Conservation (phyloP, 2,797 vertebrate genomes). For the Simalia tracyae region DNA sequence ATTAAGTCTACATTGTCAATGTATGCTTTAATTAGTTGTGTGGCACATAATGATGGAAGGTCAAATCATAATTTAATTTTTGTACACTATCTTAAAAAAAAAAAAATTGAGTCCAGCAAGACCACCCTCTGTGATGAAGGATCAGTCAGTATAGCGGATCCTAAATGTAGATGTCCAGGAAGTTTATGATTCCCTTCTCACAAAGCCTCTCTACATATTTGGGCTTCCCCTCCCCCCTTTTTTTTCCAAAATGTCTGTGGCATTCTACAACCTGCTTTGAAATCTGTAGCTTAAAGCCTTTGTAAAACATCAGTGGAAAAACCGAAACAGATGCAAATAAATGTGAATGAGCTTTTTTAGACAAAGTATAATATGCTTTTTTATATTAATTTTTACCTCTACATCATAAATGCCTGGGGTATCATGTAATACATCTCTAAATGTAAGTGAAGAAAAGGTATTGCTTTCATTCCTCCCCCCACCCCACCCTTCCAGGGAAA, state of each 20-base stretch:
- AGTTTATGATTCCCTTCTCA: conserved; percentile 69
- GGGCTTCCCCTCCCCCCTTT: not conserved
- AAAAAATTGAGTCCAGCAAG: conserved; percentile 67
- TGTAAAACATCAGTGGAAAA: conserved; percentile 63
- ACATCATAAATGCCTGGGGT: conserved; percentile 58
- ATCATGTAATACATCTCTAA: conserved; percentile 53
- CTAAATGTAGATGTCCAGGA: conserved; percentile 66
- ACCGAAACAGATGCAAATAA: conserved; percentile 67
- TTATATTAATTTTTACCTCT: conserved; percentile 66
- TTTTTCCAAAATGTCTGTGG: conserved; percentile 48
- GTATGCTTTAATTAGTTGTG: conserved; percentile 81
- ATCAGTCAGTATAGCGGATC: conserved; percentile 67
- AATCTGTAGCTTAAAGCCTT: conserved; percentile 59
- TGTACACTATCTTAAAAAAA: conserved; percentile 73
- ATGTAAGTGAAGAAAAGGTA: conserved; percentile 41
- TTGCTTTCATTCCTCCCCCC: conserved; percentile 45
- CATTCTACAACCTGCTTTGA: conserved; percentile 63
- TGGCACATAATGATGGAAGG: conserved; percentile 82
- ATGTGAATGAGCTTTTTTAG: conserved; percentile 69
- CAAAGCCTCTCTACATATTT: conserved; percentile 61
- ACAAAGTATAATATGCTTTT: conserved; percentile 56
- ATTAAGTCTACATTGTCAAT: conserved; percentile 80
- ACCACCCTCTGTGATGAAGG: conserved; percentile 84
- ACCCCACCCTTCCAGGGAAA: conserved; percentile 20
- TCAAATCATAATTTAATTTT: conserved; percentile 90